Evolutionary conservation across 2,113 vertebrate genomes (phyloP).

Genomic region (Cynocephalus volans): DNA sequence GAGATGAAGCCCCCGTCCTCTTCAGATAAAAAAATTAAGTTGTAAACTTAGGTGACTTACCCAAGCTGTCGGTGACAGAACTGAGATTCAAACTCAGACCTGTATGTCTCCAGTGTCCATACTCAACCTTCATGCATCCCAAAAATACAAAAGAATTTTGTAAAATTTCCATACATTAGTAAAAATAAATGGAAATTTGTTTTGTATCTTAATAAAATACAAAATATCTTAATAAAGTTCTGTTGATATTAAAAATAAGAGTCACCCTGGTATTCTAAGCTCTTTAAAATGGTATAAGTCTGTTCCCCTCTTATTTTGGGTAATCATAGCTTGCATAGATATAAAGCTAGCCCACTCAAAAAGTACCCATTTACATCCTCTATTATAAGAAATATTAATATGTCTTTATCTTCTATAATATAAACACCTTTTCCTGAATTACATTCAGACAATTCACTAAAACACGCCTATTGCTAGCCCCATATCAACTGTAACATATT

Average conservation of each 20-base stretch:
- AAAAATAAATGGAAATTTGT: constrained; percentile 14
- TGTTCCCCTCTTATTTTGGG: background rate
- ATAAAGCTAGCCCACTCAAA: background rate
- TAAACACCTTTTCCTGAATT: background rate
- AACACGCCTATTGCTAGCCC: background rate
- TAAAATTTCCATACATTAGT: background rate
- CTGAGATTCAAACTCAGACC: constrained; percentile 13
- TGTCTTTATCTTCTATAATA: background rate
- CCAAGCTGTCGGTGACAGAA: background rate
- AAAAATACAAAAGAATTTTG: constrained; percentile 12
- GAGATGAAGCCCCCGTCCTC: background rate
- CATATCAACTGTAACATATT: background rate
- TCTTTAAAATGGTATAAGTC: background rate
- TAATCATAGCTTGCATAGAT: background rate
- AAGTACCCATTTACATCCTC: background rate
- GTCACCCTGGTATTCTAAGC: background rate
- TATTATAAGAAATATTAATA: background rate
- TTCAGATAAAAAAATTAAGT: background rate
- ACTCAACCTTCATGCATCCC: background rate
- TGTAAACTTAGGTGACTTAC: background rate
- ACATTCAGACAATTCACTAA: background rate
- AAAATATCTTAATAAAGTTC: constrained; percentile 38
- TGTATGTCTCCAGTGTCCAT: background rate
- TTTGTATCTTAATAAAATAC: constrained; percentile 15
- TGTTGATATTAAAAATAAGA: background rate